Percentiles rank a stretch among this genome's conserved stretches.
phyloP scores from a whole-genome alignment of 2,113 vertebrate species.

The Pleuronectes platessa region DNA sequence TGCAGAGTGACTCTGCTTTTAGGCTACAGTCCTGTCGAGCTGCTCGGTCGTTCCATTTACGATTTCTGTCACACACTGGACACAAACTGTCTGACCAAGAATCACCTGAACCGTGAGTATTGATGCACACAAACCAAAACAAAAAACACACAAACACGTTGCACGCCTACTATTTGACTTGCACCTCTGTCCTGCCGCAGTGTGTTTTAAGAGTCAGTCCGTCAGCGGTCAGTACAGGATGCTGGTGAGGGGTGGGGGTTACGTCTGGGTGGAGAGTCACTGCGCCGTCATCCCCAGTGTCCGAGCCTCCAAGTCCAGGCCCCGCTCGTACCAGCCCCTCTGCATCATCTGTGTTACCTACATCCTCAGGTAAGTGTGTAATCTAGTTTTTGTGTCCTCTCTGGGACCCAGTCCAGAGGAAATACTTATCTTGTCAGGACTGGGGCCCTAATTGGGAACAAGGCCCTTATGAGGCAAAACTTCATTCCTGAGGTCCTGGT shows the following conservation, averaged over 20 bases:
- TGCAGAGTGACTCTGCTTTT: slow-evolving; percentile 89
- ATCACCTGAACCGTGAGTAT: slow-evolving; percentile 91
- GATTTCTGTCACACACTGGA: slow-evolving; percentile 94
- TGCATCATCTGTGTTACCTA: slow-evolving; percentile 94
- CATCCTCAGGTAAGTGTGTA: slow-evolving; percentile 87
- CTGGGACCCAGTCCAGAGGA: too few species aligned
- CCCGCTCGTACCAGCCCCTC: slow-evolving; percentile 86
- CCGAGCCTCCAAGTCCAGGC: slow-evolving; percentile 84
- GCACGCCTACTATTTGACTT: not conserved
- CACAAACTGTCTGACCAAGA: slow-evolving; percentile 87
- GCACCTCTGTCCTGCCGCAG: slow-evolving; percentile 69
- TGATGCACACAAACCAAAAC: not conserved
- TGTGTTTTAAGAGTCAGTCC: slow-evolving; percentile 92
- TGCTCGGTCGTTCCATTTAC: slow-evolving; percentile 91
- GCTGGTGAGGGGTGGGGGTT: slow-evolving; percentile 93
- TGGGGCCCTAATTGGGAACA: too few species aligned
- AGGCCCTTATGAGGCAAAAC: too few species aligned
- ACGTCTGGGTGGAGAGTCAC: slow-evolving; percentile 95
- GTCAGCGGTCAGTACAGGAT: slow-evolving; percentile 93
- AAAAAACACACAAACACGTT: not conserved
- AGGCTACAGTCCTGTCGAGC: slow-evolving; percentile 90
- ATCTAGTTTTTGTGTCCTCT: not conserved
- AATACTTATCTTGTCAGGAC: too few species aligned
- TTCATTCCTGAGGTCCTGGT: too few species aligned
- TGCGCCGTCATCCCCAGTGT: slow-evolving; percentile 90